Conservation (phyloP, 2,888 invertebrate genomes). For the Phania funesta region DNA sequence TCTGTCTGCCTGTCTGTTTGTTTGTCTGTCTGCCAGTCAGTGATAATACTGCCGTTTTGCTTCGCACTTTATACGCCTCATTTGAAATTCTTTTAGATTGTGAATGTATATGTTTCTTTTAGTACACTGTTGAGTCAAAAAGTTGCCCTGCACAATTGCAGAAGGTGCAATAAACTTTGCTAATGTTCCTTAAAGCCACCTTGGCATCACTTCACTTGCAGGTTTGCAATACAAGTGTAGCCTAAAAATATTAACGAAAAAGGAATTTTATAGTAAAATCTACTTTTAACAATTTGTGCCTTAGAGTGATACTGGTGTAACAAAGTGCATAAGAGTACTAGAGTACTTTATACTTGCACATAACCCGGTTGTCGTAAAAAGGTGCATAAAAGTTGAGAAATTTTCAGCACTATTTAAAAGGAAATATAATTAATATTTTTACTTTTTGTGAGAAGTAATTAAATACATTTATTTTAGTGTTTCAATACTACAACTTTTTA, state of each 20-base stretch:
- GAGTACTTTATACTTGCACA: neutral
- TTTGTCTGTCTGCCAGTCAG: neutral
- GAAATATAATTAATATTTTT: neutral
- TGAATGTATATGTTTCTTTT: neutral
- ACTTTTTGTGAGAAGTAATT: neutral
- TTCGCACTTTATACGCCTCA: conserved; percentile 7
- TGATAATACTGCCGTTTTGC: neutral
- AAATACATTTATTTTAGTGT: neutral
- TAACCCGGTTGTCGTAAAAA: neutral
- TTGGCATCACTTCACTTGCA: conserved; percentile 15
- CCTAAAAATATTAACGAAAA: neutral
- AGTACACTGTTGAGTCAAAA: neutral
- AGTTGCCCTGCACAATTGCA: conserved; percentile 4
- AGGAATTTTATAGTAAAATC: conserved; percentile 9
- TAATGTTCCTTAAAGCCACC: conserved; percentile 11
- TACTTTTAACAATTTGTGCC: neutral
- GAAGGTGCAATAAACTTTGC: conserved; percentile 32
- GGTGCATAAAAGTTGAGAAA: neutral
- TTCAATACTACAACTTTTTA: too few relatives aligned
- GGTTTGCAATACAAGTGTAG: neutral
- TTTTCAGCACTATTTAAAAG: neutral
- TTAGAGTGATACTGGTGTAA: neutral
- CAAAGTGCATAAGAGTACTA: neutral
- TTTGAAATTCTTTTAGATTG: conserved; percentile 20
- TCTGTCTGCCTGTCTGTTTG: too few relatives aligned